Conservation (phyloP, 2,888 invertebrate species). For the Axea sp. region DNA sequence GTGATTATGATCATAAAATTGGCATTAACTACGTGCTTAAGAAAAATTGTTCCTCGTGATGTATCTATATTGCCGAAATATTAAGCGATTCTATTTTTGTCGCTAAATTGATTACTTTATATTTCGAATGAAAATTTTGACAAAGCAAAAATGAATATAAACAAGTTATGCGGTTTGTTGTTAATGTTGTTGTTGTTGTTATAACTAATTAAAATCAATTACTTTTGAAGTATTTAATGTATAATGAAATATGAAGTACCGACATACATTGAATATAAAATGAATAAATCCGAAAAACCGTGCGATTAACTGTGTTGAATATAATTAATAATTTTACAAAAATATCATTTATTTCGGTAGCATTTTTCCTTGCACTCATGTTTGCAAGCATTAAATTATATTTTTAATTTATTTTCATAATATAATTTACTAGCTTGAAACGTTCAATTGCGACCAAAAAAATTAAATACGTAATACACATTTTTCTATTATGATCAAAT, state of each 20-base stretch:
- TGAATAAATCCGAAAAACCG: slow-evolving; percentile 2
- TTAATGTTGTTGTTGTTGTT: slow-evolving; percentile 10
- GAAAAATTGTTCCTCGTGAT: not conserved
- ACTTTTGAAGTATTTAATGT: slow-evolving; percentile 5
- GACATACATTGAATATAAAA: not conserved
- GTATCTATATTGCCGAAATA: too few relatives aligned
- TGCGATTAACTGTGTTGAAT: not conserved
- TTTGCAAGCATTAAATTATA: too few relatives aligned
- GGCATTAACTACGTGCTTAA: slow-evolving; percentile 21
- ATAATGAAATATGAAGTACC: slow-evolving; percentile 11
- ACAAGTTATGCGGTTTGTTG: not conserved
- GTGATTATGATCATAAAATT: slow-evolving; percentile 28
- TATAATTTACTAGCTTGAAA: too few relatives aligned
- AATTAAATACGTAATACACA: not conserved
- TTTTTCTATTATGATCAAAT: not conserved
- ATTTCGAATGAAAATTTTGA: not conserved
- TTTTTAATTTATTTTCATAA: not conserved
- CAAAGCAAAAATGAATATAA: slow-evolving; percentile 1
- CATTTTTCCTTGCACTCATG: too few relatives aligned
- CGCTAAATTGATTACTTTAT: too few relatives aligned
- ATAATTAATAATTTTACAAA: slow-evolving; percentile 18
- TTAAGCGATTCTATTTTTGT: too few relatives aligned
- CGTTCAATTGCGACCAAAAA: too few relatives aligned
- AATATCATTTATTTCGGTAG: too few relatives aligned
- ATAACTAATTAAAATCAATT: slow-evolving; percentile 22